Evolutionary conservation across 2,113 vertebrate genomes (phyloP).

Genomic region (Theristicus caerulescens): DNA sequence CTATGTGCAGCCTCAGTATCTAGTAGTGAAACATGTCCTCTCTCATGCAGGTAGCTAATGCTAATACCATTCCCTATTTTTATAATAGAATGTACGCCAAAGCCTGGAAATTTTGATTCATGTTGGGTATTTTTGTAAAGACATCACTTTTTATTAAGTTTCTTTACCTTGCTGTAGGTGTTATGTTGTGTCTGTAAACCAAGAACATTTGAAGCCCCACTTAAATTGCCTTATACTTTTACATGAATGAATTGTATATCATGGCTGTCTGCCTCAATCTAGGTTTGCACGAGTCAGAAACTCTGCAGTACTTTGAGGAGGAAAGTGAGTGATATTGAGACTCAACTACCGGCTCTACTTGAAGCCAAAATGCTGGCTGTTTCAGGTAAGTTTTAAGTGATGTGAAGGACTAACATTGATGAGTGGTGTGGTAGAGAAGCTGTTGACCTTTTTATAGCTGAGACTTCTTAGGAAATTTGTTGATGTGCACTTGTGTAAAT

Average conservation of each 20-base stretch:
- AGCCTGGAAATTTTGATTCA: not conserved
- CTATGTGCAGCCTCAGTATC: not conserved
- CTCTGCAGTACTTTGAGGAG: conserved; percentile 83
- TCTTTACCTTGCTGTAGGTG: conserved; percentile 17
- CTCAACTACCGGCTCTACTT: conserved; percentile 82
- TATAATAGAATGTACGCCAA: not conserved
- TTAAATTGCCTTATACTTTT: conserved; percentile 42
- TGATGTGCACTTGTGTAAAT: not conserved
- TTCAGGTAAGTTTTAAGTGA: conserved; percentile 74
- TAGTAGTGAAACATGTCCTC: not conserved
- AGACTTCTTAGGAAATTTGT: not conserved
- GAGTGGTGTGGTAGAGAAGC: not conserved
- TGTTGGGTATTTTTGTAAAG: not conserved
- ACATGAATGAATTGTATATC: conserved; percentile 8
- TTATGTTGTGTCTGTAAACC: conserved; percentile 43
- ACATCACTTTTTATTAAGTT: conserved; percentile 42
- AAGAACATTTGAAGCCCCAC: conserved; percentile 28
- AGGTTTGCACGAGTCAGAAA: conserved; percentile 86
- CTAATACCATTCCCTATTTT: not conserved
- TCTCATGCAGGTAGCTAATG: not conserved
- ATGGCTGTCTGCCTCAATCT: conserved; percentile 57
- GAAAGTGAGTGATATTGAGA: conserved; percentile 85
- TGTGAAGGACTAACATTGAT: not conserved
- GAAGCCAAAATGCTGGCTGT: conserved; percentile 87
- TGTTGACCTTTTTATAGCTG: not conserved